phyloP scores from a whole-genome alignment of 2,113 vertebrate genomes.

The Phainopepla nitens region DNA sequence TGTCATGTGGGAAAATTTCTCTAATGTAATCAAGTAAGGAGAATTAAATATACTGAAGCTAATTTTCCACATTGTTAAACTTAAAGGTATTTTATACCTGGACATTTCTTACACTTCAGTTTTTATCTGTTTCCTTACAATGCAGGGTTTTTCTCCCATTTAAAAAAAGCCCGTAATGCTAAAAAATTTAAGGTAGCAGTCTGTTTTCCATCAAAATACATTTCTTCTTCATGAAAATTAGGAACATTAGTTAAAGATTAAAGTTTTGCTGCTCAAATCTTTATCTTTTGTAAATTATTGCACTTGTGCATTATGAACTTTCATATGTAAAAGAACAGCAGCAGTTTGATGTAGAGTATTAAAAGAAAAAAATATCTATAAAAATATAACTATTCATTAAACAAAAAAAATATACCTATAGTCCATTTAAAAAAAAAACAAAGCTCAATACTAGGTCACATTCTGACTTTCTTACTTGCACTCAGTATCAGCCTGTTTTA shows the following conservation, averaged over 20 bases:
- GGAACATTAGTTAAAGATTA: neutral
- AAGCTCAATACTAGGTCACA: neutral
- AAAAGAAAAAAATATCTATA: constrained; percentile 9
- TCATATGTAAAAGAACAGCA: constrained; percentile 11
- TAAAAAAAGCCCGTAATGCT: neutral
- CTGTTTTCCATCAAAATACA: neutral
- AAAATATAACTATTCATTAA: constrained; percentile 40
- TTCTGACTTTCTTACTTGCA: neutral
- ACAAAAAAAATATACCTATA: neutral
- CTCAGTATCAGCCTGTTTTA: neutral
- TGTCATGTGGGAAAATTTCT: neutral
- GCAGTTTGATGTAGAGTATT: neutral
- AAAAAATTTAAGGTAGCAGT: neutral
- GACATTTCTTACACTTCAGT: neutral
- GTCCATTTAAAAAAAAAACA: neutral
- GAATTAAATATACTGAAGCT: neutral
- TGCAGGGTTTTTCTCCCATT: neutral
- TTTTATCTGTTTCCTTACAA: neutral
- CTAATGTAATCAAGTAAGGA: neutral
- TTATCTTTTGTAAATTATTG: constrained; percentile 35
- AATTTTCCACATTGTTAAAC: neutral
- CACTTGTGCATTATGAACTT: constrained; percentile 17
- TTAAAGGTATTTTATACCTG: neutral
- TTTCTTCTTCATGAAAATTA: neutral
- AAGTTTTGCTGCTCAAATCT: neutral